Evolutionary conservation across 2,888 invertebrate genomes (phyloP).

Genomic region (Philhelius pedissequus): DNA sequence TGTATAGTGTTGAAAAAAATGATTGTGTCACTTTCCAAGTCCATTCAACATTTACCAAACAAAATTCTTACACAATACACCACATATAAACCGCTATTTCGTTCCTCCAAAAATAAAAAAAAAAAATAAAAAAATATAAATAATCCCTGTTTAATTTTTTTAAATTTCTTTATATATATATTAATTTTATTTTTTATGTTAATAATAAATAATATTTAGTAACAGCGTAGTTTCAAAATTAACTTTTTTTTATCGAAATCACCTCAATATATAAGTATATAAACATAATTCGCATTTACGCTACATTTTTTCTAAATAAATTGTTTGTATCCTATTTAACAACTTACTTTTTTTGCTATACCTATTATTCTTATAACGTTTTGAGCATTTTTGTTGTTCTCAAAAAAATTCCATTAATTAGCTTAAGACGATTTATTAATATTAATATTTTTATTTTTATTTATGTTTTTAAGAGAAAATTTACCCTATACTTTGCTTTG

Average conservation of each 20-base stretch:
- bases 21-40: conserved; percentile 1
- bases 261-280: not conserved
- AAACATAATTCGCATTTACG: conserved; percentile 35
- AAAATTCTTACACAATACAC: conserved; percentile 24
- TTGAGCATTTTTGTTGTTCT: conserved; percentile 4
- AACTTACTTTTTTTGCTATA: conserved; percentile 15
- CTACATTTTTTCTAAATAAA: conserved; percentile 19
- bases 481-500: conserved; percentile 1
- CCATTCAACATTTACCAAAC: not conserved
- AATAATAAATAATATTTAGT: conserved; percentile 14
- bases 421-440: not conserved
- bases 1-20: not conserved
- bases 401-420: not conserved
- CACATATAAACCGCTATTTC: conserved; percentile 14
- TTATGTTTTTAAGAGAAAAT: not conserved
- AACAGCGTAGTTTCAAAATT: conserved; percentile 33
- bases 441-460: not conserved
- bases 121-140: not conserved
- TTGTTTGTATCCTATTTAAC: not conserved
- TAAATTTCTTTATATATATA: not conserved
- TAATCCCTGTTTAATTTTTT: not conserved
- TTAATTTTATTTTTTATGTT: conserved; percentile 15
- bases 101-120: not conserved
- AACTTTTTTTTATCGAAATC: conserved; percentile 4
- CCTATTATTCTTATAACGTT: not conserved